phyloP scores from a whole-genome alignment of 2,888 invertebrate genomes.

The Drosophila kuntzei region DNA sequence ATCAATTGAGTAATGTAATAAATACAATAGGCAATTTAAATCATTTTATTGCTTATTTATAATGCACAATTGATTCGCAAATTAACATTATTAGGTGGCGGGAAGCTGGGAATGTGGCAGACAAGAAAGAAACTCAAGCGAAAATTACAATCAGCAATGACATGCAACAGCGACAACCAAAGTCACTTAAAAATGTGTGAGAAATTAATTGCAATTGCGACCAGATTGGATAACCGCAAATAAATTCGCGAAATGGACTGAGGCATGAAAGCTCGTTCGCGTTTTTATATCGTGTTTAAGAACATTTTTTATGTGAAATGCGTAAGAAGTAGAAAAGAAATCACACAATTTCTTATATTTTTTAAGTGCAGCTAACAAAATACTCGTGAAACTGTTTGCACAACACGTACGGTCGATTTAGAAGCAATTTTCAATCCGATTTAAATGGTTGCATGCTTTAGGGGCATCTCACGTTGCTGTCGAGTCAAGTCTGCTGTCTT shows the following conservation, averaged over 20 bases:
- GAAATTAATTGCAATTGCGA: slow-evolving; percentile 70
- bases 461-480: slow-evolving; percentile 24
- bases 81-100: slow-evolving; percentile 11
- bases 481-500: slow-evolving; percentile 27
- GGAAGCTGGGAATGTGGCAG: slow-evolving; percentile 25
- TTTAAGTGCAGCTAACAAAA: neutral
- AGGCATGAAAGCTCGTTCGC: slow-evolving; percentile 9
- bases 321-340: slow-evolving; percentile 10
- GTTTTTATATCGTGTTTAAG: slow-evolving; percentile 36
- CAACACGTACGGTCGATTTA: slow-evolving; percentile 35
- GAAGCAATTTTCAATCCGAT: slow-evolving; percentile 48
- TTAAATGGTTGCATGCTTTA: slow-evolving; percentile 40
- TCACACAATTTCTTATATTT: neutral
- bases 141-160: neutral
- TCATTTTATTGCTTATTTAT: slow-evolving; percentile 11
- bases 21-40: slow-evolving; percentile 22
- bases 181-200: slow-evolving; percentile 65
- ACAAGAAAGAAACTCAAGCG: slow-evolving; percentile 13
- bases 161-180: slow-evolving; percentile 23
- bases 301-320: slow-evolving; percentile 29
- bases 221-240: slow-evolving; percentile 71
- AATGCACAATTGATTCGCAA: slow-evolving; percentile 10
- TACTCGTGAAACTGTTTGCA: neutral
- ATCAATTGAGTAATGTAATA: slow-evolving; percentile 3
- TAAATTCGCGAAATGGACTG: slow-evolving; percentile 50